Evolutionary conservation across 1,140 invertebrate genomes (phyloP), one percentile per base, ranked within the genome.

Genomic region (Drosophila ogumai): DNA sequence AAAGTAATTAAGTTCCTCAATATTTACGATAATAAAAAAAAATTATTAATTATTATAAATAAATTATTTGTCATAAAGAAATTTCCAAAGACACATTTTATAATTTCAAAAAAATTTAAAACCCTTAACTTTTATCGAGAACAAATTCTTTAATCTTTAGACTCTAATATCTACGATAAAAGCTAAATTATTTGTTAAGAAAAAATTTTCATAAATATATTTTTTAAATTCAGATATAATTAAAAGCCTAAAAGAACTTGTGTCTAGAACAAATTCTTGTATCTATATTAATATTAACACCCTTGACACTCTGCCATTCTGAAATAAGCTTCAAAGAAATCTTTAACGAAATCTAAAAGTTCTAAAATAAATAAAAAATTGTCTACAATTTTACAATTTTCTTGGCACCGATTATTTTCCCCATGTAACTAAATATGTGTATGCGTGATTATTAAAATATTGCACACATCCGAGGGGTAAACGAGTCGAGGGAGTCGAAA

Each of bases 381-480:
- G 0, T 4, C 17, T 1, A 1, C 1, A 7, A 34, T 19, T 34
- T 9, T 2, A 0, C 1, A 12, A 34, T 1, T 22, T 9, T 54
- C 7, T 22, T 22, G 4, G 4, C 4, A 0, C 15, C 4, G 0
- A 0, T n/a, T 6, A 32, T 56, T 55, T 40, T 49, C 12, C 13
- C 8, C 10, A 1, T 41, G 44, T 65, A 38, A 0, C 34, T 52
- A 43, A 41, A 10, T 40, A 36, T 78, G 41, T 55, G 54, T 64
- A 68, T 58, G 50, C 43, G 43, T 72, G 44, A 17, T 72, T 72
- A 72, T 57, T 68, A 79, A 82, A 82, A 76, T 84, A 55, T 68
- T 68, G 67, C 79, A 65, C 64, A 86, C 44, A 87, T 60, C 68
- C 36, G 49, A 34, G 10, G 9, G 34, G 1, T 31, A 28, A 22